Base-by-base conservation (phyloP, 2,888 invertebrate species). In the Cerastis leucographa region DNA sequence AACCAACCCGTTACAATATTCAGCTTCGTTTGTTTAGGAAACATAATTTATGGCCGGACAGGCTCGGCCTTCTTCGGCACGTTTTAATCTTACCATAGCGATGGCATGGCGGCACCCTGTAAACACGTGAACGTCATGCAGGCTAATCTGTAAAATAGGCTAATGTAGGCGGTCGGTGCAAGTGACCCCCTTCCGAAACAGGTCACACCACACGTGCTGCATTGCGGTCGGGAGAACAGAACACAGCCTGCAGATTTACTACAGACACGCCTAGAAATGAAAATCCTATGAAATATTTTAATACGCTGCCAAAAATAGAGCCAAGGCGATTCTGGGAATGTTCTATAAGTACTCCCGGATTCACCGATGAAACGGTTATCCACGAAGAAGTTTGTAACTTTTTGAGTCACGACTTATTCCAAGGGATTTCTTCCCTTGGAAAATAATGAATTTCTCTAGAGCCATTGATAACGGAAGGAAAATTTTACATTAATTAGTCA, bases 101-200 rank as follows among this genome's bases (percentile, higher is more conserved):
- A 73, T n/a, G n/a, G n/a, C n/a, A n/a, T n/a, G n/a, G n/a, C n/a
- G 35, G 35, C n/a, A 62, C n/a, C 29, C 12, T 68, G 49, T 59
- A 19, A 44, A 64, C 67, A 61, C n/a, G n/a, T 46, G 66, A 74
- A 61, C 76, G n/a, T n/a, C n/a, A 78, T 78, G 40, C 62, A 72
- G 80, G 74, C 65, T 82, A 84, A 86, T 82, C 72, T 74, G 67
- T 62, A 56, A 86, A 78, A 79, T 86, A 69, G 86, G 77, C 77
- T 86, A 80, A 74, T 82, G 78, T 76, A 76, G 40, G 71, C 61
- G 68, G 67, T 61, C 62, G 25, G 69, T 72, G 68, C 72, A 74
- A 59, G 69, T 85, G 81, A 87, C 85, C 87, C 74, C 85, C 40
- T 86, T 87, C 17, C 19, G 62, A 89, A 88, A 80, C 79, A 83